Conservation (phyloP, 2,888 invertebrate genomes). For the Agriopis leucophaearia region DNA sequence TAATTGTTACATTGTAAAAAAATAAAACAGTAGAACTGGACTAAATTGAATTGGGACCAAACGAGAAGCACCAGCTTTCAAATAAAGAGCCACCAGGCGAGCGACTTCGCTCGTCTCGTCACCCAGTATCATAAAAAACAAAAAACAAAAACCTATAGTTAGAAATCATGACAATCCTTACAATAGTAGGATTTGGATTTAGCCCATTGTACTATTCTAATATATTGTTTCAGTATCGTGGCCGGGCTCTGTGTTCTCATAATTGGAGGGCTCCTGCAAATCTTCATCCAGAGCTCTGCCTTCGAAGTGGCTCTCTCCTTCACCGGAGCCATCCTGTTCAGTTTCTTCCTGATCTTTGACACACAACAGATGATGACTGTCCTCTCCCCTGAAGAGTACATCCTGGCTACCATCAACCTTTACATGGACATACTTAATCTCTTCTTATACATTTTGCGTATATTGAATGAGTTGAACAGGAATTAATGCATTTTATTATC, state of each 20-base stretch:
- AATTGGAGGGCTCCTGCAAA: constrained; percentile 90
- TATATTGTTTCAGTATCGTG: constrained; percentile 82
- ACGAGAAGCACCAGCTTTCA: too few species aligned
- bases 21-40: too few species aligned
- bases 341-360: constrained; percentile 93
- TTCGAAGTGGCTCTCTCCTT: constrained; percentile 91
- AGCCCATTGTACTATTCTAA: not conserved
- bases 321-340: constrained; percentile 92
- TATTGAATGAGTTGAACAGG: constrained; percentile 88
- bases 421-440: constrained; percentile 96
- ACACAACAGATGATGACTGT: constrained; percentile 94
- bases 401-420: constrained; percentile 93
- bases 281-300: constrained; percentile 90
- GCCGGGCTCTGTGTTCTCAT: constrained; percentile 89
- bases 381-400: constrained; percentile 95
- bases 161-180: too few species aligned
- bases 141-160: too few species aligned
- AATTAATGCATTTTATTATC: constrained; percentile 63
- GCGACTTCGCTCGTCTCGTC: too few species aligned
- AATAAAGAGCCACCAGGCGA: too few species aligned
- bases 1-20: too few species aligned
- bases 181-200: too few species aligned
- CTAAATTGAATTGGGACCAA: too few species aligned
- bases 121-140: too few species aligned
- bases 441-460: constrained; percentile 92